Percentiles rank a stretch among this genome's conserved stretches.
Evolutionary conservation across 2,888 invertebrate genomes (phyloP).

Genomic region (Brachynemurus nebulosus): DNA sequence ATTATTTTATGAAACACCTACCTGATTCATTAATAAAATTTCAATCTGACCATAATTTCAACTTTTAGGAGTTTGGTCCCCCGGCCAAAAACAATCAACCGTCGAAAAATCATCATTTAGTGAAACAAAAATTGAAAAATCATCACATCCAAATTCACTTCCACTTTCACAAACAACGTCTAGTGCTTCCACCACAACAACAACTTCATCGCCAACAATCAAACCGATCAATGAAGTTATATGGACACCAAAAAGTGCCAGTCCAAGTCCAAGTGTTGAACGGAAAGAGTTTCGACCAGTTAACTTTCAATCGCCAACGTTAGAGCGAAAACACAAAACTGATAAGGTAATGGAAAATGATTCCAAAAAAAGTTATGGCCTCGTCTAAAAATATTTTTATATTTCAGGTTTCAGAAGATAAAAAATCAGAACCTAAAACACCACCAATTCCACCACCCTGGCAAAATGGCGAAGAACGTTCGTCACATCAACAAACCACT

Average conservation of each 20-base stretch:
- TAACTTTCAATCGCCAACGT: constrained; percentile 53
- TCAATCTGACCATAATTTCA: too few species aligned
- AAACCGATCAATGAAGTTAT: constrained; percentile 39
- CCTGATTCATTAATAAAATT: too few species aligned
- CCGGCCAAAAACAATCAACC: constrained; percentile 27
- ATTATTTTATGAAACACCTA: too few species aligned
- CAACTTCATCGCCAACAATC: constrained; percentile 22
- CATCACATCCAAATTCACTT: constrained; percentile 24
- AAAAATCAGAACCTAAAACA: too few species aligned
- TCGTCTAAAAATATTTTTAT: too few species aligned
- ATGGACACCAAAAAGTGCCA: constrained; percentile 63
- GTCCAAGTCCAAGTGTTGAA: constrained; percentile 56
- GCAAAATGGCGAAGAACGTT: constrained; percentile 17
- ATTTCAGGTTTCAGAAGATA: too few species aligned
- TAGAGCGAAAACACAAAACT: constrained; percentile 37
- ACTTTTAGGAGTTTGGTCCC: constrained; percentile 49
- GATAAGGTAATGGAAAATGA: constrained; percentile 24
- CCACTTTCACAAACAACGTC: constrained; percentile 30
- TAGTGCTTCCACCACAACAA: constrained; percentile 28
- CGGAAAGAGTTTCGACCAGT: constrained; percentile 71
- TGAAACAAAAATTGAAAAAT: too few species aligned
- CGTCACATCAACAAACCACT: too few species aligned
- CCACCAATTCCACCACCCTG: constrained; percentile 20
- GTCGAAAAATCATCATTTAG: too few species aligned
- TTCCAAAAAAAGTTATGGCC: background rate